Percentiles rank a stretch among this genome's conserved stretches.
Conservation (phyloP, 2,797 vertebrate genomes). For the Emys orbicularis region DNA sequence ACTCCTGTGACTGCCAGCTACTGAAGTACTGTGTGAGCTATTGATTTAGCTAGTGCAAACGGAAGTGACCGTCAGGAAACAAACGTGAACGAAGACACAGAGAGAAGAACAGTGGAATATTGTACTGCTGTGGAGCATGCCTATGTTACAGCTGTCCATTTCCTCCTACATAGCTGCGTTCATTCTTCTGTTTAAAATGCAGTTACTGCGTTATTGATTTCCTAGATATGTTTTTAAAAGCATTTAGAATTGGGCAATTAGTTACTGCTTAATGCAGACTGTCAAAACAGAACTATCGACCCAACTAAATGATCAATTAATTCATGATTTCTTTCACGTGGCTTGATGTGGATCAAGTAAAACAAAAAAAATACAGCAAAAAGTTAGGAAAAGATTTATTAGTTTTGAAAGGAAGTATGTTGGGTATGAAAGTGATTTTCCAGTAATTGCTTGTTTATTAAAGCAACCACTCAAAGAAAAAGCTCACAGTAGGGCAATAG, state of each 20-base stretch:
- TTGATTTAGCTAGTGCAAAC: constrained; percentile 22
- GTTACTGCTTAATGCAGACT: constrained; percentile 95
- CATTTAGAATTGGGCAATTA: constrained; percentile 94
- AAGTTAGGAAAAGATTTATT: constrained; percentile 60
- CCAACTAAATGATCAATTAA: constrained; percentile 89
- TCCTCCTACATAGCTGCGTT: constrained; percentile 37
- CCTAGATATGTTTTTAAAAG: constrained; percentile 90
- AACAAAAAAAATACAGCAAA: constrained; percentile 51
- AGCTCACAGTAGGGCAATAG: constrained; percentile 36
- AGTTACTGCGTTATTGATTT: constrained; percentile 89
- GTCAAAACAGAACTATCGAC: constrained; percentile 92
- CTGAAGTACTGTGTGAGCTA: not conserved
- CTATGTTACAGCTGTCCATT: not conserved
- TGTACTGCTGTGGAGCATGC: not conserved
- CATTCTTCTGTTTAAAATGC: constrained; percentile 76
- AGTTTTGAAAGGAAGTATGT: constrained; percentile 41
- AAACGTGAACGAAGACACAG: not conserved
- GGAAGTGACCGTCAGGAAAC: not conserved
- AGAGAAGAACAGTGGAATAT: constrained; percentile 28
- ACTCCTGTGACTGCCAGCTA: not conserved
- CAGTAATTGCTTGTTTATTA: constrained; percentile 75
- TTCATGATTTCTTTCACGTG: constrained; percentile 84
- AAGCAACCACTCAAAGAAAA: constrained; percentile 62
- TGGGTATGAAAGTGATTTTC: constrained; percentile 58
- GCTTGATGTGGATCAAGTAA: constrained; percentile 39